Conservation (phyloP, 2,113 vertebrate genomes). For the Cephalopterus ornatus region DNA sequence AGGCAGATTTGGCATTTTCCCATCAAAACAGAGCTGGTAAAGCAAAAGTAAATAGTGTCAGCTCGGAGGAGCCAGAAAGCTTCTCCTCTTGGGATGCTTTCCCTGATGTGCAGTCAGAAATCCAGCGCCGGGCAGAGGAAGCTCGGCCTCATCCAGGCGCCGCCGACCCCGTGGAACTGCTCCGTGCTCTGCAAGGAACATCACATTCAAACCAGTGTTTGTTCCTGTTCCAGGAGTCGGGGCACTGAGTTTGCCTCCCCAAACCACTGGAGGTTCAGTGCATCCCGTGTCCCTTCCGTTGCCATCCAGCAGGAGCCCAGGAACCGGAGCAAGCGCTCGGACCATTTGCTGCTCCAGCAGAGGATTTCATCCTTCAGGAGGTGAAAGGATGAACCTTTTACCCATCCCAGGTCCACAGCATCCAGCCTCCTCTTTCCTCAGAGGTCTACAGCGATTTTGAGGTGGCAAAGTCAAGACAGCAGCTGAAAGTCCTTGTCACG, state of each 20-base stretch:
- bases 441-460: not conserved
- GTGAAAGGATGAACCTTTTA: not conserved
- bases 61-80: not conserved
- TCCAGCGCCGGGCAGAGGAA: not conserved
- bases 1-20: fast-evolving
- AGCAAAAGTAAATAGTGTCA: not conserved
- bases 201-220: fast-evolving
- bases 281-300: fast-evolving
- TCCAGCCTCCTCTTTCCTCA: fast-evolving
- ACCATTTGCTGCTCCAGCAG: not conserved
- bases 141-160: not conserved
- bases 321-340: not conserved
- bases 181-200: not conserved
- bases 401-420: not conserved
- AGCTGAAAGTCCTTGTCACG: not conserved
- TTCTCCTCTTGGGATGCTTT: not conserved
- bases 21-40: fast-evolving
- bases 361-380: not conserved
- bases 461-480: not conserved
- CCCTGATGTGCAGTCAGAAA: fast-evolving
- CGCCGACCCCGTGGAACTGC: fast-evolving
- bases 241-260: not conserved
- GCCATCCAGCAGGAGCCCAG: not conserved
- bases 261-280: fast-evolving
- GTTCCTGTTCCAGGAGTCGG: not conserved